Base-by-base conservation (phyloP, 2,888 invertebrate species). In the Drosophila ezoana region DNA sequence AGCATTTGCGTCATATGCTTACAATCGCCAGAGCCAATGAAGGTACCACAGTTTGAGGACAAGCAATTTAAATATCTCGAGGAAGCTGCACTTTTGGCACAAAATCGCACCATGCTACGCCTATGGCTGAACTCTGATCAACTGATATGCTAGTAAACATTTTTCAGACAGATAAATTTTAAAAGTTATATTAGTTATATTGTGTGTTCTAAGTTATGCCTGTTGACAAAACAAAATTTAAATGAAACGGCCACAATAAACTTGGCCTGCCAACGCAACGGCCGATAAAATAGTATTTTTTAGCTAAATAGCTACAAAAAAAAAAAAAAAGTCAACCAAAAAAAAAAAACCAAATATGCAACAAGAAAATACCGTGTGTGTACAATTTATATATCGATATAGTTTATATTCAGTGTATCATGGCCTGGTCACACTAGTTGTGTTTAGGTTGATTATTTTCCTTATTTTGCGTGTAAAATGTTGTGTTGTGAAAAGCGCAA, bases 401-500 rank as follows among this genome's bases (percentile, higher is more conserved):
- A 8, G 28, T 28, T 6, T 0, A 28, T 16, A 40, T 51, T 37
- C 2, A 20, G 18, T 70, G n/a, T 20, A 64, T 14, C 18, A 54
- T 47, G 48, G 32, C 20, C 18, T 72, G 75, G 75, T 72, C 72
- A 75, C 75, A 76, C 72, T 61, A 9, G 35, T 37, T 58, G 52
- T 66, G 58, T 63, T 75, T 75, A 67, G 75, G 76, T 76, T 76
- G 76, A 75, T 68, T 76, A 72, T 76, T 76, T 76, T 75, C 72
- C 33, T 75, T 76, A 63, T 76, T 75, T 72, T 76, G 71, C 47
- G 73, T 68, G 66, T 70, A 58, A 72, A 76, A 76, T 76, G 76
- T 76, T 65, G 76, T 71, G 65, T 74, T 60, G 78, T 76, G 76
- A 77, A 76, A 76, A 76, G 77, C 78, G 74, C 54, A 66, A 56